Conservation (phyloP, 1,140 invertebrate species). For the Plectrocnemia conspersa region DNA sequence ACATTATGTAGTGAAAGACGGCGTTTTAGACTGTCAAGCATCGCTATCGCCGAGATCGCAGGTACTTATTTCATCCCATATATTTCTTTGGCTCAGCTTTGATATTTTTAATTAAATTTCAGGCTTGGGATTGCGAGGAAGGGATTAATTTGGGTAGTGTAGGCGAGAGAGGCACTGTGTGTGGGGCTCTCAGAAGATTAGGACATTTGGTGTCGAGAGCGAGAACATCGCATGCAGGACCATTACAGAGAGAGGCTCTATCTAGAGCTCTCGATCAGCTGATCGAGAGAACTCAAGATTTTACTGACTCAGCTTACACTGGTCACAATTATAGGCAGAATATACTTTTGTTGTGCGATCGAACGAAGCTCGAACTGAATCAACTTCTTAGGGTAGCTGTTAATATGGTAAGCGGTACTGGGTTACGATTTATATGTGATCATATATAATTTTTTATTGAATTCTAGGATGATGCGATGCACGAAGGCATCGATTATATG, state of each 20-base stretch:
- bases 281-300: conserved; percentile 94
- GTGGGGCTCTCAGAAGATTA: conserved; percentile 47
- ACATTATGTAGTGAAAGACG: conserved; percentile 95
- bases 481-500: conserved; percentile 41
- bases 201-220: conserved; percentile 45
- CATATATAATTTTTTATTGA: not conserved
- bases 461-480: conserved; percentile 37
- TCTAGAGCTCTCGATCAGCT: conserved; percentile 81
- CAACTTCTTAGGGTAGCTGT: conserved; percentile 79
- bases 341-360: conserved; percentile 85
- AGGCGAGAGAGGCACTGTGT: conserved; percentile 42
- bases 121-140: conserved; percentile 33
- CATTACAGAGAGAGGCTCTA: conserved; percentile 68
- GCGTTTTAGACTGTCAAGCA: conserved; percentile 59
- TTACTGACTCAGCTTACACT: conserved; percentile 98
- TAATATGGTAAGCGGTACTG: conserved; percentile 65
- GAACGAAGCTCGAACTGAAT: conserved; percentile 79
- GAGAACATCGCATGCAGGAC: conserved; percentile 49
- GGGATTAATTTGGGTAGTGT: conserved; percentile 43
- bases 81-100: not conserved
- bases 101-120: conserved; percentile 5
- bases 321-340: conserved; percentile 94
- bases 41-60: conserved; percentile 46
- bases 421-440: not conserved
- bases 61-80: conserved; percentile 34